Percentiles rank a stretch among this genome's conserved stretches.
These are phyloP conservation scores for Cephalotes varians DNA, from an alignment of 2,888 invertebrate genomes.

Conservation along the genomic window DNA sequence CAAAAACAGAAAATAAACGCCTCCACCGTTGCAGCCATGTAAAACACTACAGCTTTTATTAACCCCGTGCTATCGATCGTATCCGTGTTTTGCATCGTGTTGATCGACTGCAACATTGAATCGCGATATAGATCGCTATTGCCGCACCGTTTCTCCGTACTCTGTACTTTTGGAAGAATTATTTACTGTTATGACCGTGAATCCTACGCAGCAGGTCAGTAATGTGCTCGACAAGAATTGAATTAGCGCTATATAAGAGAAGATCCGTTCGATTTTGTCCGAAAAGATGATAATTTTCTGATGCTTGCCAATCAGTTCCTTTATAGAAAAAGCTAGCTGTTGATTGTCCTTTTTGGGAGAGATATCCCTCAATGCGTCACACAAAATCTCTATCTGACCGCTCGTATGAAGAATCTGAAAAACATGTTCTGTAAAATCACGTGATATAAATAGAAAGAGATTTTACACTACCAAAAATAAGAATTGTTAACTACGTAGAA, in stretches of 20 bases:
- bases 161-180: neutral
- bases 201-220: conserved; percentile 66
- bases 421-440: neutral
- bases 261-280: conserved; percentile 35
- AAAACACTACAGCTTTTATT: conserved; percentile 65
- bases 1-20: conserved; percentile 68
- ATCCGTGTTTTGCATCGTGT: conserved; percentile 12
- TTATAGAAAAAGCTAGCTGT: neutral
- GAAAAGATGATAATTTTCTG: conserved; percentile 41
- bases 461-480: neutral
- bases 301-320: conserved; percentile 17
- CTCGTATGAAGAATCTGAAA: conserved; percentile 51
- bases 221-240: conserved; percentile 61
- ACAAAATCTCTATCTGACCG: conserved; percentile 51
- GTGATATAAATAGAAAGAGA: neutral
- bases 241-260: conserved; percentile 58
- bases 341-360: neutral
- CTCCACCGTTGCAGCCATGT: conserved; percentile 57
- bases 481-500: neutral
- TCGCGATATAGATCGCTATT: neutral
- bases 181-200: conserved; percentile 66
- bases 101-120: conserved; percentile 60
- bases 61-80: conserved; percentile 38
- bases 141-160: too few relatives aligned
- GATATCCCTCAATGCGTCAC: conserved; percentile 21